These are phyloP conservation scores for Magallana angulata DNA, from an alignment of 1,140 invertebrate genomes.

Conservation along the genomic window DNA sequence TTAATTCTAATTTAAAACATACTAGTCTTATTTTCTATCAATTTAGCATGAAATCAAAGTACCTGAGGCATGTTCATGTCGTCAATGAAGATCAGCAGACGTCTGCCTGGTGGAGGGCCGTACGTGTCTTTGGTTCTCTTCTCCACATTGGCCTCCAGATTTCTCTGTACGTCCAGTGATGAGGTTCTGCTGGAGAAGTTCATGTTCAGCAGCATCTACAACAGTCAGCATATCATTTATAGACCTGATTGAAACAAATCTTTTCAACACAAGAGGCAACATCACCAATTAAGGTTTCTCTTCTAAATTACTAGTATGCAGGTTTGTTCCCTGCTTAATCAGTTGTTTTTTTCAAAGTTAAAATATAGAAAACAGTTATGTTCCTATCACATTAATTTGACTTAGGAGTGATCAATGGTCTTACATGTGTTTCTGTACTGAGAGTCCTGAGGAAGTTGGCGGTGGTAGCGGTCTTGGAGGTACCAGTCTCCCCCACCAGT, in stretches of 20 bases:
- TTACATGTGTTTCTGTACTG: slow-evolving; percentile 85
- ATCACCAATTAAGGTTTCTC: too few relatives aligned
- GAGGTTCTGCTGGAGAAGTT: slow-evolving; percentile 95
- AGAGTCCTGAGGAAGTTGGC: slow-evolving; percentile 88
- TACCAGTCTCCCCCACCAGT: slow-evolving; percentile 92
- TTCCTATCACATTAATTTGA: too few relatives aligned
- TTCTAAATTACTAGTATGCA: too few relatives aligned
- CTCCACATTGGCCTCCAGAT: slow-evolving; percentile 91
- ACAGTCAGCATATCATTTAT: background rate
- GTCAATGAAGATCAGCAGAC: slow-evolving; percentile 92
- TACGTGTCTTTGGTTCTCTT: slow-evolving; percentile 93
- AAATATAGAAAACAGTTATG: too few relatives aligned
- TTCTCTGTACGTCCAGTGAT: slow-evolving; percentile 92
- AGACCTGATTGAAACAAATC: too few relatives aligned
- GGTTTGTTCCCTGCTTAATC: too few relatives aligned
- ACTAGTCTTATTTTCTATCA: too few relatives aligned
- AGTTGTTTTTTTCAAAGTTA: too few relatives aligned
- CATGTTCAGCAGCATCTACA: slow-evolving; percentile 84
- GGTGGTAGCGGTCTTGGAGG: slow-evolving; percentile 93
- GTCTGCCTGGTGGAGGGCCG: slow-evolving; percentile 92
- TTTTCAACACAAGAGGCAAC: too few relatives aligned
- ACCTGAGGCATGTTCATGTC: slow-evolving; percentile 96
- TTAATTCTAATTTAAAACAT: too few relatives aligned
- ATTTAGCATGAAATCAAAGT: too few relatives aligned
- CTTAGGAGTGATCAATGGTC: slow-evolving; percentile 63